Conservation (phyloP, 2,113 vertebrate species). For the Xiphias gladius region DNA sequence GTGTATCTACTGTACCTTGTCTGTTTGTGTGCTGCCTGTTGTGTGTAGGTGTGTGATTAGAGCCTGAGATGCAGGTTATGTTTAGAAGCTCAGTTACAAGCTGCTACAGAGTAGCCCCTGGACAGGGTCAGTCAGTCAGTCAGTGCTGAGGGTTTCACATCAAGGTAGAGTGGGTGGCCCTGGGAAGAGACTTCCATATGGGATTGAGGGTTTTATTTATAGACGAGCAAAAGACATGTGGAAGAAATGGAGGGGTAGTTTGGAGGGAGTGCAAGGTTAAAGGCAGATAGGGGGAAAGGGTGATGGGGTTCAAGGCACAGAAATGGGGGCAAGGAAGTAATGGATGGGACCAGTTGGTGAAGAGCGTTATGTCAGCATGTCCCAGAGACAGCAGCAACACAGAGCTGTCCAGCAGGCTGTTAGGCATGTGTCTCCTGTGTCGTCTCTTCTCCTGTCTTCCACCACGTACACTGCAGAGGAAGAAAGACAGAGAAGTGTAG, state of each 20-base stretch:
- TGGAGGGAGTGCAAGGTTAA: constrained; percentile 48
- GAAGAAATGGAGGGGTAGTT: constrained; percentile 10
- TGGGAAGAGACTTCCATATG: constrained; percentile 37
- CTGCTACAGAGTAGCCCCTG: constrained; percentile 51
- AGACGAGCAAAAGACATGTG: constrained; percentile 30
- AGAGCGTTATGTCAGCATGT: constrained; percentile 92
- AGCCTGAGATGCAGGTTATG: constrained; percentile 52
- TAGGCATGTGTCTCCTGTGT: constrained; percentile 90
- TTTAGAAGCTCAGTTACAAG: constrained; percentile 62
- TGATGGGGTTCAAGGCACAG: constrained; percentile 59
- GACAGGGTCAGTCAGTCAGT: constrained; percentile 42
- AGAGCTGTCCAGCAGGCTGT: constrained; percentile 96
- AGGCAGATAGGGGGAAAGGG: constrained; percentile 43
- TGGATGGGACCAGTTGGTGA: constrained; percentile 21
- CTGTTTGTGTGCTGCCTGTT: constrained; percentile 10
- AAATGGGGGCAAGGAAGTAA: constrained; percentile 40
- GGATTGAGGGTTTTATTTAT: constrained; percentile 48
- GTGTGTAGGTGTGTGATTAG: constrained; percentile 33
- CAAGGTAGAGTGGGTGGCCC: constrained; percentile 4
- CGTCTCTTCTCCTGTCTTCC: constrained; percentile 90
- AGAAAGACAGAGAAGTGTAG: background rate
- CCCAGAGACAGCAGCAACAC: constrained; percentile 98
- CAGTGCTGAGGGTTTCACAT: constrained; percentile 53
- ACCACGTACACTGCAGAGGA: constrained; percentile 91
- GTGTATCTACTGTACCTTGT: background rate